Percentiles rank a stretch among this genome's conserved stretches.
Conservation (phyloP, 2,797 vertebrate genomes). For the Sciurus carolinensis region DNA sequence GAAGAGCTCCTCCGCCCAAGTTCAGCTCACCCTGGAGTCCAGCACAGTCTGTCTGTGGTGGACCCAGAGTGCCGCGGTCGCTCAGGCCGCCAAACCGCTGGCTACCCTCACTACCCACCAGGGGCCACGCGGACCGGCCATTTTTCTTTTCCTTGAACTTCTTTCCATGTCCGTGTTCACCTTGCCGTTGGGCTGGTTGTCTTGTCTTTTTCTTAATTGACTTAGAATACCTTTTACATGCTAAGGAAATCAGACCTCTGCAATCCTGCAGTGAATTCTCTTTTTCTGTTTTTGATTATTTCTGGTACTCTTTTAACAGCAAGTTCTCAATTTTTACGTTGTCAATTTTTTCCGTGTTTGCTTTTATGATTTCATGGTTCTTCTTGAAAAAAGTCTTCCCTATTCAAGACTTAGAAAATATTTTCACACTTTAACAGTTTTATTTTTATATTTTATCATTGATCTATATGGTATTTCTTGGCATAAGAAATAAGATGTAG, state of each 20-base stretch:
- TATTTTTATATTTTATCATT: constrained; percentile 12
- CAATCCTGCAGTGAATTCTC: not conserved
- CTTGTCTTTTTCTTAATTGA: not conserved
- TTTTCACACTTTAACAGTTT: not conserved
- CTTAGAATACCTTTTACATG: not conserved
- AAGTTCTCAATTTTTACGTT: not conserved
- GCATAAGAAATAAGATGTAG: constrained; percentile 1
- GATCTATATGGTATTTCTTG: not conserved
- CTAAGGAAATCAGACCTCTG: not conserved
- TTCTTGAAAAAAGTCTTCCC: not conserved
- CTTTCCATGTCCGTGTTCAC: not conserved
- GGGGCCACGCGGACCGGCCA: too few species aligned
- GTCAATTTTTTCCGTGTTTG: not conserved
- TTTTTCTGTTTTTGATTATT: not conserved
- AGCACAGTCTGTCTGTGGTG: too few species aligned
- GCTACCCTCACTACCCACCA: too few species aligned
- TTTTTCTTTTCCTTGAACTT: not conserved
- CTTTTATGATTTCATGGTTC: constrained; percentile 3
- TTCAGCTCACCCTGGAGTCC: too few species aligned
- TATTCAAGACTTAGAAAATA: not conserved
- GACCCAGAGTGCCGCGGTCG: too few species aligned
- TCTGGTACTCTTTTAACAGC: not conserved
- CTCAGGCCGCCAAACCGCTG: too few species aligned
- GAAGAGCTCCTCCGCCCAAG: too few species aligned
- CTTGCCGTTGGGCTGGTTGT: not conserved